These are phyloP conservation scores for Lipotes vexillifer DNA, from an alignment of 2,113 vertebrate genomes.

Conservation along the genomic window DNA sequence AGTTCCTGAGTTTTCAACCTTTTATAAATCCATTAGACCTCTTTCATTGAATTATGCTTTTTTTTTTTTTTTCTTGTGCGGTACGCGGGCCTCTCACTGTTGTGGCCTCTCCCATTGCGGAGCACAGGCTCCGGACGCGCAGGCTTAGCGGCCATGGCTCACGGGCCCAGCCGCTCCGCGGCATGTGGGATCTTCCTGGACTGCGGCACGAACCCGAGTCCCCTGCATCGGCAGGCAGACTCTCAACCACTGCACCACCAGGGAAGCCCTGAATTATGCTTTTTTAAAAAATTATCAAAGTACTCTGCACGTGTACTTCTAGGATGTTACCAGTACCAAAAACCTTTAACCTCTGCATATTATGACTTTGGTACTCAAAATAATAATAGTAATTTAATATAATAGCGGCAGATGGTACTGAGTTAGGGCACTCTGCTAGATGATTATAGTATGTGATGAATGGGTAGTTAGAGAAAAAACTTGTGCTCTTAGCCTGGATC, in stretches of 20 bases:
- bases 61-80: too few relatives aligned
- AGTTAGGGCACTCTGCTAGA: constrained; percentile 40
- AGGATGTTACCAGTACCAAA: constrained; percentile 13
- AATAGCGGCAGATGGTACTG: constrained; percentile 38
- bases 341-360: constrained; percentile 23
- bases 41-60: constrained; percentile 7
- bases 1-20: constrained; percentile 16
- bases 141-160: too few relatives aligned
- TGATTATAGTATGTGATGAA: constrained; percentile 17
- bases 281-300: not conserved
- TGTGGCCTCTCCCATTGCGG: too few relatives aligned
- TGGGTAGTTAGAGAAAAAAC: not conserved
- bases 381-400: constrained; percentile 11
- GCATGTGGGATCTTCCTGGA: too few relatives aligned
- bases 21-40: not conserved
- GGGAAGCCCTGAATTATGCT: constrained; percentile 8
- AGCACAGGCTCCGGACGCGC: too few relatives aligned
- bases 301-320: not conserved
- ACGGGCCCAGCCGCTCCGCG: too few relatives aligned
- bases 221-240: too few relatives aligned
- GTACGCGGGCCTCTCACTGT: too few relatives aligned
- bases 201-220: too few relatives aligned
- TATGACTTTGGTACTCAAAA: constrained; percentile 38
- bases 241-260: too few relatives aligned
- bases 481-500: not conserved